Percentiles rank a stretch among this genome's conserved stretches.
Evolutionary conservation across 2,797 vertebrate genomes (phyloP).

Genomic region (Spea hammondii): DNA sequence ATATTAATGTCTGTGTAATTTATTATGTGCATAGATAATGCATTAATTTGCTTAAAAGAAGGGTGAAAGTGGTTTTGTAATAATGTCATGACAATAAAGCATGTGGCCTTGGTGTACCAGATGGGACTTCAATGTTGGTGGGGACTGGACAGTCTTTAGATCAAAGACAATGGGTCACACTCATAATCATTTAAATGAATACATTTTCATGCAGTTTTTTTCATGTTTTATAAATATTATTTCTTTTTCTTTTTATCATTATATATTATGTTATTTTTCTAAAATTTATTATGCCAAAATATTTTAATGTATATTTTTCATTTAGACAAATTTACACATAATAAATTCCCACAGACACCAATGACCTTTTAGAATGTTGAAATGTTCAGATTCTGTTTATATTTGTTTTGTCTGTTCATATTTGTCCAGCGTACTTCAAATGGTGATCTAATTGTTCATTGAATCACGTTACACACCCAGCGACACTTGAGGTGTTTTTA

Average conservation of each 20-base stretch:
- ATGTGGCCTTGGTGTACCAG: constrained; percentile 44
- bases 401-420: no score
- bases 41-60: constrained; percentile 45
- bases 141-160: constrained; percentile 26
- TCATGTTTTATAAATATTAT: neutral
- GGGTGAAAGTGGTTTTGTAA: constrained; percentile 42
- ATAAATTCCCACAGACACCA: no score
- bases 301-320: no score
- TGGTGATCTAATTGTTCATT: no score
- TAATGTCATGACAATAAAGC: constrained; percentile 39
- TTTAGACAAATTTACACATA: no score
- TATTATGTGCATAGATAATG: constrained; percentile 51
- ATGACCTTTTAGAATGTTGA: no score
- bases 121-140: constrained; percentile 36
- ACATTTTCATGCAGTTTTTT: neutral
- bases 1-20: constrained; percentile 40
- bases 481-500: no score
- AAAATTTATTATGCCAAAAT: no score
- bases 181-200: neutral
- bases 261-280: no score
- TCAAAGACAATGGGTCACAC: constrained; percentile 11
- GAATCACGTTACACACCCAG: no score
- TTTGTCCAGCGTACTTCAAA: no score
- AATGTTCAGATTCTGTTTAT: no score
- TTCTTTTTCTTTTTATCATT: neutral